These are phyloP conservation scores for Hypena proboscidalis DNA, from an alignment of 2,888 invertebrate species.

Conservation along the genomic window DNA sequence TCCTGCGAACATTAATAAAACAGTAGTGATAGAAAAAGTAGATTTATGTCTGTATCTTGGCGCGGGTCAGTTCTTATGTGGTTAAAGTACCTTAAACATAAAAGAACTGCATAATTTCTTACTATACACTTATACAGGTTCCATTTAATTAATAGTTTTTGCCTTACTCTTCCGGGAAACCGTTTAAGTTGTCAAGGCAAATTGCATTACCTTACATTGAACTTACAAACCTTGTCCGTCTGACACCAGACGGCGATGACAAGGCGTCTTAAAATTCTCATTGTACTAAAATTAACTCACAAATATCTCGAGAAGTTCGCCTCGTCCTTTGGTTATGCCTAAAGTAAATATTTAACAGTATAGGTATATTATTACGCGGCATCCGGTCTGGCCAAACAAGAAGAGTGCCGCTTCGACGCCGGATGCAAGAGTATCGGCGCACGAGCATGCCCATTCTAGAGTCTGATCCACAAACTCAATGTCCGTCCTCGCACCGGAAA, in stretches of 20 bases:
- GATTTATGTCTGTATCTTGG: too few relatives aligned
- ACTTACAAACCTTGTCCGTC: too few relatives aligned
- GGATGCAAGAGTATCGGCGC: constrained; percentile 57
- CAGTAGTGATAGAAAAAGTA: too few relatives aligned
- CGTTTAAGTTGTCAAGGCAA: too few relatives aligned
- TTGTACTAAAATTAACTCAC: constrained; percentile 1
- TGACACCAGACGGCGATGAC: neutral
- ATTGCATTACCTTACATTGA: too few relatives aligned
- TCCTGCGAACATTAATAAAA: too few relatives aligned
- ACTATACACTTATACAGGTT: too few relatives aligned
- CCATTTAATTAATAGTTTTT: too few relatives aligned
- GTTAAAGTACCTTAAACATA: too few relatives aligned
- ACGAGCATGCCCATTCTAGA: constrained; percentile 47
- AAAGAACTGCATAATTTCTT: too few relatives aligned
- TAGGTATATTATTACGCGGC: constrained; percentile 49
- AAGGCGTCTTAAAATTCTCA: neutral
- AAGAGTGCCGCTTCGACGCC: constrained; percentile 48
- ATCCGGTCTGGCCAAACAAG: constrained; percentile 56
- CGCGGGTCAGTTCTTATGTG: too few relatives aligned
- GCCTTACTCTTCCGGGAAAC: too few relatives aligned
- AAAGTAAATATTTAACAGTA: constrained; percentile 48
- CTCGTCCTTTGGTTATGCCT: constrained; percentile 23
- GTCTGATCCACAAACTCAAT: constrained; percentile 61
- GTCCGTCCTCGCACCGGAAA: constrained; percentile 52
- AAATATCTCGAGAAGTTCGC: constrained; percentile 4